Percentiles rank a stretch among this genome's conserved stretches.
These are phyloP conservation scores for Orchesellides sinensis DNA, from an alignment of 2,888 invertebrate species.

Conservation along the genomic window DNA sequence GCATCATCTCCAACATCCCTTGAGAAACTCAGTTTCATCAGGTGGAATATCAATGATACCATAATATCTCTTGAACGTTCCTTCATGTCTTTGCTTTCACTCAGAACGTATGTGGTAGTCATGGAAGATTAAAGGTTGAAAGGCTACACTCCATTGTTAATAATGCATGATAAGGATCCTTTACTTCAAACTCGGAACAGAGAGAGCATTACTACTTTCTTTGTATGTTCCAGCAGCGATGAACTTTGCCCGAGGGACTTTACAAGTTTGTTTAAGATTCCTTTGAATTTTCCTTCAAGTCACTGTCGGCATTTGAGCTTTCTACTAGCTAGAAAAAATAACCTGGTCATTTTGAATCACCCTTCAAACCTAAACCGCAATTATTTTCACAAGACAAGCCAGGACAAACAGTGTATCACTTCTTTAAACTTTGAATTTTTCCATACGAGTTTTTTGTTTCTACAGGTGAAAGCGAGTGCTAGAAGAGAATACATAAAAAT, in stretches of 20 bases:
- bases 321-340: not conserved
- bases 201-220: no score
- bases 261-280: slow-evolving; percentile 27
- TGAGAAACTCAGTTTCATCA: slow-evolving; percentile 30
- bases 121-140: slow-evolving; percentile 53
- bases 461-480: not conserved
- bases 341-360: slow-evolving; percentile 42
- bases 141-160: slow-evolving; percentile 55
- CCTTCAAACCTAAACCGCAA: slow-evolving; percentile 1
- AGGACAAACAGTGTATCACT: not conserved
- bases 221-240: slow-evolving; percentile 10
- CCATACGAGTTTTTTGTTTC: not conserved
- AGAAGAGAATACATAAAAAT: not conserved
- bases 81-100: no score
- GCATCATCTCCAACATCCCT: slow-evolving; percentile 15
- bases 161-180: slow-evolving; percentile 53
- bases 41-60: slow-evolving; percentile 16
- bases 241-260: slow-evolving; percentile 45
- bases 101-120: slow-evolving; percentile 8
- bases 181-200: not conserved
- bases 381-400: slow-evolving; percentile 7
- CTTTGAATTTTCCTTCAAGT: slow-evolving; percentile 25
- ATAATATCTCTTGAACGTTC: not conserved
- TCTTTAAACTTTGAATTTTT: no score
- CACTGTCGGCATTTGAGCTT: not conserved